Evolutionary conservation across 1,140 invertebrate species (phyloP).

Genomic region (Catajapyx aquilonaris): DNA sequence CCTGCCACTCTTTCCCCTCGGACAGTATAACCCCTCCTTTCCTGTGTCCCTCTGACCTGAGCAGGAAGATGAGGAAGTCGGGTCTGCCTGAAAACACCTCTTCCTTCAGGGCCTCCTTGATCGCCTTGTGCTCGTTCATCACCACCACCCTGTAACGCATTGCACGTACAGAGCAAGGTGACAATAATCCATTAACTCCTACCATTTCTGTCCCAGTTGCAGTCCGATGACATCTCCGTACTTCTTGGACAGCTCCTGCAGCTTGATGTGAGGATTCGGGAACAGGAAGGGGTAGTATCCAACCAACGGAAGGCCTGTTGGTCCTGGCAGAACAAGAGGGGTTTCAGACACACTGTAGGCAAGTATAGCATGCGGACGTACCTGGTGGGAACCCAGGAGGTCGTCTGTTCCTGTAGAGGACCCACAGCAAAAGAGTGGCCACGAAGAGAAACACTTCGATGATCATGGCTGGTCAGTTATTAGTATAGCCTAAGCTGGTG

Average conservation of each 20-base stretch:
- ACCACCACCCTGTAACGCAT: slow-evolving; percentile 8
- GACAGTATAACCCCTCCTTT: slow-evolving; percentile 44
- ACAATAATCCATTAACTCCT: not conserved
- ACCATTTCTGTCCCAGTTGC: slow-evolving; percentile 5
- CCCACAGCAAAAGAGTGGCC: too few species aligned
- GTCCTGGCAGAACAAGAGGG: slow-evolving; percentile 3
- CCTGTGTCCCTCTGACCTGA: too few species aligned
- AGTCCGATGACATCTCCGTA: slow-evolving; percentile 8
- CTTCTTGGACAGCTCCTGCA: slow-evolving; percentile 6
- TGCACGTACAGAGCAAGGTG: too few species aligned
- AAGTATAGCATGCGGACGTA: not conserved
- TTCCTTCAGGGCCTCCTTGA: slow-evolving; percentile 8
- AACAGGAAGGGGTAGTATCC: slow-evolving; percentile 4
- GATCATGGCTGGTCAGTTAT: too few species aligned
- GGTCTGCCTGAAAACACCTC: slow-evolving; percentile 7
- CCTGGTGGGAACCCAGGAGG: not conserved
- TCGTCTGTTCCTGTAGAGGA: not conserved
- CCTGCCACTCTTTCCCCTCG: slow-evolving; percentile 57
- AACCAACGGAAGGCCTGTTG: slow-evolving; percentile 2
- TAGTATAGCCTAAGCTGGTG: too few species aligned
- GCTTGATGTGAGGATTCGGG: slow-evolving; percentile 3
- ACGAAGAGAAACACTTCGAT: too few species aligned
- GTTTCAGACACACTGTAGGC: not conserved
- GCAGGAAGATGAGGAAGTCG: too few species aligned
- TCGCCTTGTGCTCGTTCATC: slow-evolving; percentile 4